A percentile compares a stretch with the other conserved stretches of the same genome.
phyloP scores from a whole-genome alignment of 2,113 vertebrate genomes.

The Tetrao urogallus region DNA sequence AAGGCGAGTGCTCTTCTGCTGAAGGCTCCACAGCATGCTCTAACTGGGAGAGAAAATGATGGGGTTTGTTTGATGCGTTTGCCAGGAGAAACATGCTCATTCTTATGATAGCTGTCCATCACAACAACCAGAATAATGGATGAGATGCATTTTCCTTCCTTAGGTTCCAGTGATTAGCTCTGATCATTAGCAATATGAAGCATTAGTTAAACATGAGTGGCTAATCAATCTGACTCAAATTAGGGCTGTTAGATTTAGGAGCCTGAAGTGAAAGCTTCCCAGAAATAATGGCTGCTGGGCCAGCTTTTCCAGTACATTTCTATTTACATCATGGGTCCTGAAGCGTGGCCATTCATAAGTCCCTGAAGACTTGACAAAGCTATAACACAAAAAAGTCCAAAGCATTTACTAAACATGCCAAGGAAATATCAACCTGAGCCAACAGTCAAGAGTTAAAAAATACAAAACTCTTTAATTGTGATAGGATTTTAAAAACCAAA shows the following conservation, averaged over 20 bases:
- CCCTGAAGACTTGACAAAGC: neutral
- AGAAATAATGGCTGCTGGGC: neutral
- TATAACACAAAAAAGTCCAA: neutral
- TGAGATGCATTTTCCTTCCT: neutral
- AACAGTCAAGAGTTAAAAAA: neutral
- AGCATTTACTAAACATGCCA: neutral
- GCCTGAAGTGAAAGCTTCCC: neutral
- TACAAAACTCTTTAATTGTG: no score
- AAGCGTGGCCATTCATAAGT: neutral
- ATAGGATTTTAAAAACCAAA: neutral
- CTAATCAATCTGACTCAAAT: conserved; percentile 12
- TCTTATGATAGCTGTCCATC: neutral
- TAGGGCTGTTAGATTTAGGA: neutral
- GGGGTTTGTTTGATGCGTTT: neutral
- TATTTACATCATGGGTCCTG: neutral
- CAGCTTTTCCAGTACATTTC: neutral
- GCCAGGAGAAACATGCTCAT: neutral
- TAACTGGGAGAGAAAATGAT: neutral
- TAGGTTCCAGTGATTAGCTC: neutral
- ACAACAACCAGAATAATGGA: neutral
- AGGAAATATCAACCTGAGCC: neutral
- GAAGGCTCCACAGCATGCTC: neutral
- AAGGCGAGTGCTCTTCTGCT: neutral
- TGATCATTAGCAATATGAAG: neutral
- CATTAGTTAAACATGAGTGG: neutral